These are phyloP conservation scores for Sebastolobus alascanus DNA, from an alignment of 2,797 vertebrate species.

Conservation along the genomic window DNA sequence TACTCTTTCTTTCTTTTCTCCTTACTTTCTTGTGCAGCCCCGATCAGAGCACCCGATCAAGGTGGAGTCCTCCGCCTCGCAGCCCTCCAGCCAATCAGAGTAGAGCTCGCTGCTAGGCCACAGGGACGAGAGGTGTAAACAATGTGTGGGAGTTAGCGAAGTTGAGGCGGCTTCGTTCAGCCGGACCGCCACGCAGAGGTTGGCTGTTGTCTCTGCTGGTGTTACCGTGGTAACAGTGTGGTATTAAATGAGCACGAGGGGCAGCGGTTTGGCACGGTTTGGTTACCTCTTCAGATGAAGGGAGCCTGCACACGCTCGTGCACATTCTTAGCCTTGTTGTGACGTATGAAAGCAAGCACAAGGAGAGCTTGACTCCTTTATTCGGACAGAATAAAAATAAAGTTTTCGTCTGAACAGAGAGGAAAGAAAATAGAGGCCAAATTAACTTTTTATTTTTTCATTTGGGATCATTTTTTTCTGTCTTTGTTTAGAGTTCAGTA, in stretches of 20 bases:
- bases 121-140: conserved; percentile 34
- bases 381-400: conserved; percentile 70
- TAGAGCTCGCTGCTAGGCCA: conserved; percentile 49
- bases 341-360: conserved; percentile 92
- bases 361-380: conserved; percentile 87
- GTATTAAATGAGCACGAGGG: conserved; percentile 7
- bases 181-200: conserved; percentile 21
- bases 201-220: conserved; percentile 28
- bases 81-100: conserved; percentile 63
- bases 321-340: conserved; percentile 73
- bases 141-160: conserved; percentile 23
- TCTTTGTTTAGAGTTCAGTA: conserved; percentile 81
- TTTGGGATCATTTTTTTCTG: conserved; percentile 69
- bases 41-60: conserved; percentile 45
- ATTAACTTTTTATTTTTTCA: conserved; percentile 80
- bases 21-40: conserved; percentile 29
- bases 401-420: conserved; percentile 63
- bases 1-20: conserved; percentile 13
- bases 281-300: conserved; percentile 10
- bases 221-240: conserved; percentile 29
- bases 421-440: conserved; percentile 74
- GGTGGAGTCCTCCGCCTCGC: conserved; percentile 31
- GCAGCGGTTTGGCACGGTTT: conserved; percentile 28
- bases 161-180: conserved; percentile 30
- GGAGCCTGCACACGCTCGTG: conserved; percentile 38